Evolutionary conservation across 1,140 invertebrate species (phyloP).

Genomic region (Polyergus mexicanus): DNA sequence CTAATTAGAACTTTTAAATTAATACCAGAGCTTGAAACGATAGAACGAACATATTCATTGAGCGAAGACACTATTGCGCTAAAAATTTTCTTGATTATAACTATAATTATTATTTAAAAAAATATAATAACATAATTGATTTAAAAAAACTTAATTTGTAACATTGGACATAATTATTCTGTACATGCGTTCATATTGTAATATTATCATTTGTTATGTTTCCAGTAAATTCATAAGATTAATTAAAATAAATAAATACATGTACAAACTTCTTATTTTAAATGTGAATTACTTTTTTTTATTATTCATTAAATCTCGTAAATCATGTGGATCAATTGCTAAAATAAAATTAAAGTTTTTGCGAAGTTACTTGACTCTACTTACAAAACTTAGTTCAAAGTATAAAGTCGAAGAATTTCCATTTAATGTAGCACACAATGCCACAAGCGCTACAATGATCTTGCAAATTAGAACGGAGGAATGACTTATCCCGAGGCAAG

Average conservation of each 20-base stretch:
- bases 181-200: background rate
- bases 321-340: background rate
- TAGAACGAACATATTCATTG: background rate
- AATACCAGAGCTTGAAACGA: background rate
- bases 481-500: constrained; percentile 21
- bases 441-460: constrained; percentile 36
- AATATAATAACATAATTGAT: background rate
- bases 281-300: background rate
- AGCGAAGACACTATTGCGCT: background rate
- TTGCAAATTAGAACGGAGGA: constrained; percentile 56
- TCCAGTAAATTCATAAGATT: background rate
- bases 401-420: constrained; percentile 49
- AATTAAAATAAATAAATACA: background rate
- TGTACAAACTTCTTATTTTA: too few relatives aligned
- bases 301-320: constrained; percentile 24
- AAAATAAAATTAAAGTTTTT: constrained; percentile 12
- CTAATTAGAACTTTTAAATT: background rate
- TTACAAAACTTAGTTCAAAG: constrained; percentile 55
- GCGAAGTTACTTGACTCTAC: constrained; percentile 38
- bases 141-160: background rate
- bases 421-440: constrained; percentile 45
- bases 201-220: background rate
- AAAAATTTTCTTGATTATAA: background rate
- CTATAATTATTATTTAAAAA: constrained; percentile 5
- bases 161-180: background rate